Conservation (phyloP, 1,140 invertebrate genomes). For the Melitaea cinxia region DNA sequence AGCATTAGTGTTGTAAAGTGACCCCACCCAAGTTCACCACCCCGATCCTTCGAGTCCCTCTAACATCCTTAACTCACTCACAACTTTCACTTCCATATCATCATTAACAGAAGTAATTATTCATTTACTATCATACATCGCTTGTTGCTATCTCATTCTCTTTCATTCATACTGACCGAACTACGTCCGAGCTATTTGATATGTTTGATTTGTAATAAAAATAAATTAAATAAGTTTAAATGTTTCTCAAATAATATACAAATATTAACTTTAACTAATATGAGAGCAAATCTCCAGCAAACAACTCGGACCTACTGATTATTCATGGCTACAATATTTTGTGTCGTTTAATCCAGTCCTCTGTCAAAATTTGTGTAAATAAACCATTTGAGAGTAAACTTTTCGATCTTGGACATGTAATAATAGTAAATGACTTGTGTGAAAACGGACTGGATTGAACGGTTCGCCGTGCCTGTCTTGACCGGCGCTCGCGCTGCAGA, state of each 20-base stretch:
- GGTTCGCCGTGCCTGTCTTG: background rate
- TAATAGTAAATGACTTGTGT: background rate
- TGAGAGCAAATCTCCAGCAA: no score
- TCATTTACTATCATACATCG: conserved; percentile 3
- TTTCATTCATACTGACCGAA: background rate
- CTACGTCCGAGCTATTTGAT: background rate
- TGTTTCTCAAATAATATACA: no score
- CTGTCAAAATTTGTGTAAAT: no score
- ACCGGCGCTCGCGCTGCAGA: conserved; percentile 66
- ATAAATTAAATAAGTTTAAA: no score
- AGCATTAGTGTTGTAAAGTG: background rate
- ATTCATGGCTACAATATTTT: no score
- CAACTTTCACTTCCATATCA: background rate
- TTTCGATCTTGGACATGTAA: background rate
- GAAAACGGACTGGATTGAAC: conserved; percentile 12
- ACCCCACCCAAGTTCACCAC: background rate
- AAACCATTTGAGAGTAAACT: no score
- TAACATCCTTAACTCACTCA: background rate
- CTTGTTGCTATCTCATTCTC: conserved; percentile 18
- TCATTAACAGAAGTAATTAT: background rate
- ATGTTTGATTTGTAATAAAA: background rate
- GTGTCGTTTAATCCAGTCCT: no score
- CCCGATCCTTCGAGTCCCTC: background rate
- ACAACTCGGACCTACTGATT: no score
- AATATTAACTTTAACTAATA: no score